Percentiles rank a stretch among this genome's conserved stretches.
phyloP scores from a whole-genome alignment of 2,113 vertebrate genomes.

The Engraulis encrasicolus region DNA sequence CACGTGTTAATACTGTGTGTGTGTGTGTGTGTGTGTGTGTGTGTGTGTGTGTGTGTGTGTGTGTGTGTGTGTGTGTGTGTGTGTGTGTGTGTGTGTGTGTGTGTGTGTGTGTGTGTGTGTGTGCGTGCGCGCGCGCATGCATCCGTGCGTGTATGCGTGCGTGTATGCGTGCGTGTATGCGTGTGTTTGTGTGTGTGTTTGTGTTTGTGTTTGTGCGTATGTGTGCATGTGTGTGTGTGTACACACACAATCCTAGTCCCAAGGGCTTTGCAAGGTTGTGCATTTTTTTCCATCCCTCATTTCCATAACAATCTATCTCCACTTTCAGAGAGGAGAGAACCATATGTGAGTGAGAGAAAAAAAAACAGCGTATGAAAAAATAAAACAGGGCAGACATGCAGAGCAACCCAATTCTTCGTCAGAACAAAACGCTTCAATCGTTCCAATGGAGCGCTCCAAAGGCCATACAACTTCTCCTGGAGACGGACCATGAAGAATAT shows the following conservation, averaged over 20 bases:
- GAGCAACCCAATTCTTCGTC: neutral
- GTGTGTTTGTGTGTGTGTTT: neutral
- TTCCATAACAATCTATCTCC: conserved; percentile 11
- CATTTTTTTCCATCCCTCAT: neutral
- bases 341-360: neutral
- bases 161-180: neutral
- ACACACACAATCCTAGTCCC: neutral
- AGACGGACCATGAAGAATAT: conserved; percentile 16
- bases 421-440: neutral
- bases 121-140: neutral
- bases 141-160: neutral
- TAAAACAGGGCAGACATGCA: neutral
- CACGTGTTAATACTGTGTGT: too few species aligned
- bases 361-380: neutral
- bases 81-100: neutral
- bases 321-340: neutral
- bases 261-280: conserved; percentile 14
- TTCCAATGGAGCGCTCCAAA: conserved; percentile 25
- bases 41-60: neutral
- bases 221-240: neutral
- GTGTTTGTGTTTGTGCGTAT: neutral
- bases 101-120: neutral
- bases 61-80: too few species aligned
- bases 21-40: neutral
- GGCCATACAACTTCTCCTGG: neutral